Evolutionary conservation across 2,113 vertebrate species (phyloP).

Genomic region (Tyrannus savana): DNA sequence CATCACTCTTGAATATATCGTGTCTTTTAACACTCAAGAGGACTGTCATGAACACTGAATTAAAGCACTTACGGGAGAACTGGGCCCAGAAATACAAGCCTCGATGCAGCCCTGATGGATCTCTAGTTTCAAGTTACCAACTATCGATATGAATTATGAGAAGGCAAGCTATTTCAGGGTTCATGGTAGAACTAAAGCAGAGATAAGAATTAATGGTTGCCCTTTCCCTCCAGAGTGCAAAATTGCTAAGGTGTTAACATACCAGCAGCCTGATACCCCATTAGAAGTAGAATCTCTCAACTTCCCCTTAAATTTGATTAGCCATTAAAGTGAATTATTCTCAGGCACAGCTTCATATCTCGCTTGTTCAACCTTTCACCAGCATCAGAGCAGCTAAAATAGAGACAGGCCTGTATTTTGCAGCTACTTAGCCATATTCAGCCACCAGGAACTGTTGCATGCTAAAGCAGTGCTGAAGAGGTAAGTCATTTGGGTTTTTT

Average conservation of each 20-base stretch:
- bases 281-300: neutral
- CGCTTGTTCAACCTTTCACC: neutral
- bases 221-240: neutral
- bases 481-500: neutral
- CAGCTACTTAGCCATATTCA: neutral
- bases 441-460: neutral
- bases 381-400: neutral
- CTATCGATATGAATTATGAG: neutral
- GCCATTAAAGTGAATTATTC: neutral
- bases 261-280: neutral
- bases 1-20: neutral
- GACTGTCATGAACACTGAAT: neutral
- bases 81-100: neutral
- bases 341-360: neutral
- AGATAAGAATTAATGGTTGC: neutral
- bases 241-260: neutral
- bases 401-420: neutral
- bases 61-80: conserved; percentile 9
- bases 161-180: neutral
- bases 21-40: neutral
- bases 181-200: neutral
- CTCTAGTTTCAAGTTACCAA: neutral
- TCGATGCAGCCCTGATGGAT: neutral
- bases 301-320: neutral
- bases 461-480: neutral